Evolutionary conservation across 2,888 invertebrate species (phyloP).

Genomic region (Caenorhabditis sp.): DNA sequence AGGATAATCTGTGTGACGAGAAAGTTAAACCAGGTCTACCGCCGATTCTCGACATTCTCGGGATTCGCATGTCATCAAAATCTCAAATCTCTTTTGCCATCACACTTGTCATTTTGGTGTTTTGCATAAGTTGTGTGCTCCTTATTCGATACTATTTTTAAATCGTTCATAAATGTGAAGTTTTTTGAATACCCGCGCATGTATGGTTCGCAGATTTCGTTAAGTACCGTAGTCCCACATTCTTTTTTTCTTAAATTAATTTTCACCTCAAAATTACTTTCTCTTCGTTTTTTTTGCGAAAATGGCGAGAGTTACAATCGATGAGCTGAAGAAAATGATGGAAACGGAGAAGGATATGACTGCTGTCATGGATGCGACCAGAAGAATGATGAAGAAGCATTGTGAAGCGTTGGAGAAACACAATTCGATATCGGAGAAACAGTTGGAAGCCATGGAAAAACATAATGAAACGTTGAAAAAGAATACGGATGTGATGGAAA

Average conservation of each 20-base stretch:
- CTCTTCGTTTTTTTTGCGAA: not conserved
- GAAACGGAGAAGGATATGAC: conserved; percentile 19
- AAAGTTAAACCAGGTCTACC: conserved; percentile 4
- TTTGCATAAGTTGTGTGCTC: conserved; percentile 1
- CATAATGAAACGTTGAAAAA: not conserved
- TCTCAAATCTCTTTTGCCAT: not conserved
- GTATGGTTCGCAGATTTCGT: not conserved
- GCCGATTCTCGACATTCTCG: conserved; percentile 18
- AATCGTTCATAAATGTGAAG: not conserved
- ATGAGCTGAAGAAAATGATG: conserved; percentile 12
- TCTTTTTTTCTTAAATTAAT: not conserved
- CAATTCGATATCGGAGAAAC: not conserved
- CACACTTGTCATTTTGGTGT: not conserved
- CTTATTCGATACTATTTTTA: not conserved
- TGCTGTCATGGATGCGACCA: conserved; percentile 9
- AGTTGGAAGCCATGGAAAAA: not conserved
- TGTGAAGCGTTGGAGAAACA: not conserved
- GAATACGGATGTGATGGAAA: not conserved
- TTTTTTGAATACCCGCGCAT: not conserved
- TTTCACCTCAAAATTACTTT: not conserved
- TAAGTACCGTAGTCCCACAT: not conserved
- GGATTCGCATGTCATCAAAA: conserved; percentile 11
- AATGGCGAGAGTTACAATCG: conserved; percentile 16
- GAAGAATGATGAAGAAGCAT: not conserved
- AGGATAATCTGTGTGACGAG: conserved; percentile 36